Evolutionary conservation across 2,888 invertebrate species (phyloP).

Genomic region (Spatulosminthurus flaviceps): DNA sequence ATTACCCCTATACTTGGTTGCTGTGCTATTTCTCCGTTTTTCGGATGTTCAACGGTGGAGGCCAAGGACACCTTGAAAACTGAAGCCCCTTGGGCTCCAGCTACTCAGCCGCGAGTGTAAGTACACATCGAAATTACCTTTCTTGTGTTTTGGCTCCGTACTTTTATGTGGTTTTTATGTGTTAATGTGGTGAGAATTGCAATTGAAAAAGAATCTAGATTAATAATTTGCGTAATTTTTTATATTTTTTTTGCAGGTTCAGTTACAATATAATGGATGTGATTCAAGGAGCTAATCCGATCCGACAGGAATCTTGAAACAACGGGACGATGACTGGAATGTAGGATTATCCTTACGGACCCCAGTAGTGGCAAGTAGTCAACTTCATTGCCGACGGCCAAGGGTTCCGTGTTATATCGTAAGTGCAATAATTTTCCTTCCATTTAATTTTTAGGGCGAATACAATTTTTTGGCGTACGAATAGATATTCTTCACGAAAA

Average conservation of each 20-base stretch:
- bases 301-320: slow-evolving; percentile 55
- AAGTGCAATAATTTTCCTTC: slow-evolving; percentile 34
- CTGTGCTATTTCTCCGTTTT: slow-evolving; percentile 24
- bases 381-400: slow-evolving; percentile 54
- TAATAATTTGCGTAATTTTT: too few species aligned
- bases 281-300: slow-evolving; percentile 56
- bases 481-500: too few species aligned
- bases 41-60: background rate
- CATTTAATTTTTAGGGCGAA: too few species aligned
- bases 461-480: too few species aligned
- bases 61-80: background rate
- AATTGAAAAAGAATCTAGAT: too few species aligned
- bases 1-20: too few species aligned
- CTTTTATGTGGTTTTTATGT: too few species aligned
- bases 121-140: background rate
- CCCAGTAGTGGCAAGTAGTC: slow-evolving; percentile 52
- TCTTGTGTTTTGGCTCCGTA: background rate
- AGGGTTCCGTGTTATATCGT: slow-evolving; percentile 55
- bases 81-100: slow-evolving; percentile 32
- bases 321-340: slow-evolving; percentile 56
- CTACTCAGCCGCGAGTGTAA: slow-evolving; percentile 35
- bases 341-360: slow-evolving; percentile 51
- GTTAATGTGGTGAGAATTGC: too few species aligned
- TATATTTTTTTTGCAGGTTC: slow-evolving; percentile 36
- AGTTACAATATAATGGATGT: slow-evolving; percentile 54